Base-by-base conservation (phyloP, 2,888 invertebrate species). In the Cantharis rustica region DNA sequence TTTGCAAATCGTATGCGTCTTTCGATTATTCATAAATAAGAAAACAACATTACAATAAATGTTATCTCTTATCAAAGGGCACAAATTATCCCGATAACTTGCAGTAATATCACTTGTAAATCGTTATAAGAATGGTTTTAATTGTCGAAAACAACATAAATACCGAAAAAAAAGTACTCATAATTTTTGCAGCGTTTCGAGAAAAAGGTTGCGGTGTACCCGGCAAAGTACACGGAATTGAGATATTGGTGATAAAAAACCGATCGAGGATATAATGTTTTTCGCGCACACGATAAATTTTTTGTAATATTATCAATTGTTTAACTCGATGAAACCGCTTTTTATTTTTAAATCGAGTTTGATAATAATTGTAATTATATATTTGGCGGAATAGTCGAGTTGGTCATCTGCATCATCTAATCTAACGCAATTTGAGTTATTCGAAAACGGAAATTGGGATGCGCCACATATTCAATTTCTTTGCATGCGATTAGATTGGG, bases 371-470 rank as follows among this genome's bases (percentile, higher is more conserved):
- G 68, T 68, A 47, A 47, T n/a, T 31, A 31, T 31, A 13, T 71
- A 76, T 73, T 76, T 76, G 66, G 20, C 66, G 31, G 15, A 66
- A 70, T 73, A 69, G 47, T 26, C 15, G 27, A 69, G 68, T 75
- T 72, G 80, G 80, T 79, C 78, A 79, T 73, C 75, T 73, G 62
- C 70, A 72, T 75, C 76, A 73, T 20, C 20, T 20, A 64, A 64
- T 64, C 80, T 83, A 84, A 86, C 83, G 84, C 82, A 83, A 85
- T 86, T 85, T 83, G 84, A 84, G 80, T 84, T 86, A 85, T 85
- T 85, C 83, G 82, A 81, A 77, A 81, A 77, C 85, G 86, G 86
- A 86, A 86, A 86, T 86, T 85, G 81, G 80, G 80, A 84, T 83
- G 80, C 77, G 81, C 81, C 81, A 81, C 82, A 81, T 79, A 76